A percentile compares a stretch with the other conserved stretches of the same genome.
Conservation (phyloP, 2,888 invertebrate genomes). For the Itoplectis maculator region DNA sequence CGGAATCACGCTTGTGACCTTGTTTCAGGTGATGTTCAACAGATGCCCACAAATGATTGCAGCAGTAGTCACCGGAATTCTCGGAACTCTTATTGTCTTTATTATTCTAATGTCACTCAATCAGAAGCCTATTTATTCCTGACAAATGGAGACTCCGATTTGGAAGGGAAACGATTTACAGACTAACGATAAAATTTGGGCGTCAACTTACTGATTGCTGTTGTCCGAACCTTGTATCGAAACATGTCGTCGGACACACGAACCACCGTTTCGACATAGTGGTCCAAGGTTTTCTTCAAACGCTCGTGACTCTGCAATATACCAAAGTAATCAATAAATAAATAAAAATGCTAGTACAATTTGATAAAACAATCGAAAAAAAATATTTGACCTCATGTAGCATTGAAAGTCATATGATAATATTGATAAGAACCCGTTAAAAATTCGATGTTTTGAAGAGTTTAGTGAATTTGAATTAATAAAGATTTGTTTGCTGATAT, state of each 20-base stretch:
- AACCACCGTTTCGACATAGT: constrained; percentile 88
- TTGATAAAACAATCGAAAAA: neutral
- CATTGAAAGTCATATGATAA: neutral
- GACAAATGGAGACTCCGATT: constrained; percentile 32
- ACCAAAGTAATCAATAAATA: constrained; percentile 53
- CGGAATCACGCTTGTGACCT: neutral
- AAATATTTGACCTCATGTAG: neutral
- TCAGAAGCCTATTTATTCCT: constrained; percentile 76
- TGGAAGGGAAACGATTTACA: neutral
- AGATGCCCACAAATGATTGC: constrained; percentile 85
- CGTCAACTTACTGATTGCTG: constrained; percentile 66
- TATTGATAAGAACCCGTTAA: neutral
- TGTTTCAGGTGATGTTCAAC: constrained; percentile 83
- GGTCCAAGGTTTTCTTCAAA: constrained; percentile 87
- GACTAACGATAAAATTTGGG: constrained; percentile 1
- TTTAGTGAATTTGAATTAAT: neutral
- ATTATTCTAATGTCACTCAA: constrained; percentile 79
- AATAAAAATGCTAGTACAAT: constrained; percentile 13
- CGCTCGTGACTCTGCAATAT: constrained; percentile 87
- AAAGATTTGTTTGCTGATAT: neutral
- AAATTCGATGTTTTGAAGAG: neutral
- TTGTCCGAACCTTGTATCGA: constrained; percentile 75
- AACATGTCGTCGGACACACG: constrained; percentile 89
- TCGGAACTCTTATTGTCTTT: constrained; percentile 84
- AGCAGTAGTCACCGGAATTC: constrained; percentile 84